Evolutionary conservation across 2,888 invertebrate genomes (phyloP).

Genomic region (Dicyrtomina minuta): DNA sequence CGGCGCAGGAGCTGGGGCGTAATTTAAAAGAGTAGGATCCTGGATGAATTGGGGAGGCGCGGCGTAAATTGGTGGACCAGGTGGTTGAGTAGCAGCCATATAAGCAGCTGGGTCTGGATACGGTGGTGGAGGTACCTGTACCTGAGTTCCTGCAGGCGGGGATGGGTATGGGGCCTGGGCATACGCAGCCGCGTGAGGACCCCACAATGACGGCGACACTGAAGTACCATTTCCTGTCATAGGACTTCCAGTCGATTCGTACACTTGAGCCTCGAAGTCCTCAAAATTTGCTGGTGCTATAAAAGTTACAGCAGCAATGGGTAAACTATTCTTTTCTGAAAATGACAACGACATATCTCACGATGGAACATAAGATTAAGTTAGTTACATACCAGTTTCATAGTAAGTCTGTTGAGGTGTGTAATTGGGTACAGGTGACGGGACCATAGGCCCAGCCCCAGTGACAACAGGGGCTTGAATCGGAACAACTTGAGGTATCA

Average conservation of each 20-base stretch:
- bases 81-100: slow-evolving; percentile 49
- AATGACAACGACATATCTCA: too few relatives aligned
- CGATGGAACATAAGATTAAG: too few relatives aligned
- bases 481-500: slow-evolving; percentile 42
- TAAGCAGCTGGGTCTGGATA: slow-evolving; percentile 47
- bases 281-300: slow-evolving; percentile 38
- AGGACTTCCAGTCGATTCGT: slow-evolving; percentile 49
- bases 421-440: slow-evolving; percentile 44
- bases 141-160: slow-evolving; percentile 47
- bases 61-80: slow-evolving; percentile 50
- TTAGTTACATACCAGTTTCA: slow-evolving; percentile 45
- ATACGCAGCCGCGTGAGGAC: slow-evolving; percentile 42
- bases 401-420: slow-evolving; percentile 44
- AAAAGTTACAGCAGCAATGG: too few relatives aligned
- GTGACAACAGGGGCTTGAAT: slow-evolving; percentile 44
- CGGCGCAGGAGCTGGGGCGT: slow-evolving; percentile 50
- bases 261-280: slow-evolving; percentile 44
- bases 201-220: slow-evolving; percentile 50
- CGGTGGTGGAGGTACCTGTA: slow-evolving; percentile 39
- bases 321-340: too few relatives aligned
- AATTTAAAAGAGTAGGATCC: slow-evolving; percentile 53
- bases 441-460: slow-evolving; percentile 39
- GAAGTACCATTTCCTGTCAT: slow-evolving; percentile 41
- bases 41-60: slow-evolving; percentile 53
- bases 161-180: slow-evolving; percentile 47